Evolutionary conservation across 2,888 invertebrate species (phyloP), one percentile per base, ranked within the genome.

Genomic region (Apamea sordens): DNA sequence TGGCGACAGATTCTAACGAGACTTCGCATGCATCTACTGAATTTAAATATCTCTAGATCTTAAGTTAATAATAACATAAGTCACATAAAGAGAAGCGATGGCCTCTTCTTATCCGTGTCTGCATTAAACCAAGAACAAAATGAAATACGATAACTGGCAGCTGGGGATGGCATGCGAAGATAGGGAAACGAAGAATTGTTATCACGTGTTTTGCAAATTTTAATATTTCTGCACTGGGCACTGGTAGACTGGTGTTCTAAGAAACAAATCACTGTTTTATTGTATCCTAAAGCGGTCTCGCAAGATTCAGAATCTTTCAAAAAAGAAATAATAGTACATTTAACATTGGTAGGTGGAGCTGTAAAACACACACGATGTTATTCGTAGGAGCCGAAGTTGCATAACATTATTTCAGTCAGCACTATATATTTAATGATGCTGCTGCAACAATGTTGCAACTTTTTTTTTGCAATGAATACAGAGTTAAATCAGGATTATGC

Each of bases 51-150:
- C 80, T 50, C 41, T 73, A 64, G 36, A 80, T 84, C 69, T 61
- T 70, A 73, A 84, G 80, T 73, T 84, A 80, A 85, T 82, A 84
- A 70, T 73, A 85, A 82, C 85, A 80, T 82, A 82, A 84, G 85
- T 85, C 82, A 85, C 82, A 79, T 82, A 71, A 67, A 83, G 78
- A 81, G 78, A 83, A 84, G 44, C 24, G 63, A 84, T 70, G 80
- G 80, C 64, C 63, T 85, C 73, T 61, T 71, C 84, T 70, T 85
- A 82, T 69, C 85, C 73, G 50, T 73, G 80, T 80, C 85, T 73
- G 80, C 64, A 82, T 81, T 84, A 84, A 84, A 82, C 64, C 63
- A 69, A 80, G 82, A 73, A 80, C 69, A 84, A 85, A 85, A 85
- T 82, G 80, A 82, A 65, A 85, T 80, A 82, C 69, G 81, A 78